Conservation (phyloP, 2,797 vertebrate species). For the Manis javanica region DNA sequence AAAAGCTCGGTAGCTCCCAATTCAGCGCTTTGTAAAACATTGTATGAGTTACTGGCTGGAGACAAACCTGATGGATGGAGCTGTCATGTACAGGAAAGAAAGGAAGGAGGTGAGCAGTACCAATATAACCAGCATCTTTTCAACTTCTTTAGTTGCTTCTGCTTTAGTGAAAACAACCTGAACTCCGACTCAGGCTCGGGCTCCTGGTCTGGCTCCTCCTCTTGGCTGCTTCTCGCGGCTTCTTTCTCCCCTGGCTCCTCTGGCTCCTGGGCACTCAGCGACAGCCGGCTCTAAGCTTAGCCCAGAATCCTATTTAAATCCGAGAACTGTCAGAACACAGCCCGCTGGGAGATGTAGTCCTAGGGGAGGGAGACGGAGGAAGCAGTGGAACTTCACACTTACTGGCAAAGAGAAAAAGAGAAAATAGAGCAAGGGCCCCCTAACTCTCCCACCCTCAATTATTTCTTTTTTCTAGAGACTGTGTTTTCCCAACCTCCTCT, state of each 20-base stretch:
- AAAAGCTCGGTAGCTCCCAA: not conserved
- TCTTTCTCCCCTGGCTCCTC: constrained; percentile 24
- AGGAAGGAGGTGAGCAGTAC: constrained; percentile 78
- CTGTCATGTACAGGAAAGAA: constrained; percentile 74
- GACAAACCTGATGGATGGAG: constrained; percentile 86
- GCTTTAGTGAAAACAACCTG: constrained; percentile 8
- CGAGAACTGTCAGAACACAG: constrained; percentile 71
- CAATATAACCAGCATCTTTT: constrained; percentile 75
- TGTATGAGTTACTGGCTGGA: constrained; percentile 23
- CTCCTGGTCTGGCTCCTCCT: constrained; percentile 44
- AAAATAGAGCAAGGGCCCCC: not conserved
- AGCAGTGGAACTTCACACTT: not conserved
- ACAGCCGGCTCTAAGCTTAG: constrained; percentile 21
- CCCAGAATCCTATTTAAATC: constrained; percentile 79
- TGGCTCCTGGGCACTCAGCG: not conserved
- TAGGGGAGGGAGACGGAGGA: not conserved
- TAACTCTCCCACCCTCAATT: not conserved
- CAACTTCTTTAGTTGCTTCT: constrained; percentile 42
- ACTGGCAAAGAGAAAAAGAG: not conserved
- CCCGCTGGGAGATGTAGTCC: constrained; percentile 82
- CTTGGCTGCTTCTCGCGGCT: not conserved
- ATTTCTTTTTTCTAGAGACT: not conserved
- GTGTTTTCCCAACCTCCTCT: not conserved
- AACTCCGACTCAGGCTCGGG: not conserved
- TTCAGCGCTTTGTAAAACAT: not conserved